Base-by-base conservation (phyloP, 2,888 invertebrate genomes). In the Leucozona laternaria region DNA sequence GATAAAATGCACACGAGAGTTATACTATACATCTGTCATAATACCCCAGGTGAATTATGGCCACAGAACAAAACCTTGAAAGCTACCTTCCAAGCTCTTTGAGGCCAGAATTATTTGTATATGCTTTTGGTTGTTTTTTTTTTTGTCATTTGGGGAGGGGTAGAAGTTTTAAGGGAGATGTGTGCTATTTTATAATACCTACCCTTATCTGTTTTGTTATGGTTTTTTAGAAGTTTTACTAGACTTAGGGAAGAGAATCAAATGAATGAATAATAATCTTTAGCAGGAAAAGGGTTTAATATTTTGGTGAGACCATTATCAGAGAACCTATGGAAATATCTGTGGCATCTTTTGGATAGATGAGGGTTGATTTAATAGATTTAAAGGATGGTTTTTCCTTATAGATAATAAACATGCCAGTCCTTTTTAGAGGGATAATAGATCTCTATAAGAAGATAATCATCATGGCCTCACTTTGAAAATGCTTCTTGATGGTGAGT, bases 1-100 rank as follows among this genome's bases (percentile, higher is more conserved):
- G 70, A 83, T 79, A 75, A 83, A 79, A 79, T 75, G 75, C 79
- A 79, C 83, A 79, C 31, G 40, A 76, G 75, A 53, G 37, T 72
- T 60, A 31, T 31, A n/a, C n/a, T n/a, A 28, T 28, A 28, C 25
- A 53, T 48, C 71, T 85, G 84, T 77, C 84, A 83, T 75, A 75
- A 77, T 68, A 66, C 17, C 45, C 66, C 77, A 48, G 57, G 66
- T 85, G 60, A 85, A 72, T 80, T 80, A 80, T 77, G 72, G 48
- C 31, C 50, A 45, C 60, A 62, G 72, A 80, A 84, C 79, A 80
- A 66, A 25, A 53, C 50, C 25, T 53, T 25, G 13, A 25, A 53
- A 53, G 6, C 50, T 15, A 53, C 25, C 15, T 25, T 53, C 22
- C 22, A 22, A 53, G 22, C 50, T 50, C 22, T 50, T 50, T 50